Conservation (phyloP, 2,113 vertebrate genomes). For the Peromyscus californicus region DNA sequence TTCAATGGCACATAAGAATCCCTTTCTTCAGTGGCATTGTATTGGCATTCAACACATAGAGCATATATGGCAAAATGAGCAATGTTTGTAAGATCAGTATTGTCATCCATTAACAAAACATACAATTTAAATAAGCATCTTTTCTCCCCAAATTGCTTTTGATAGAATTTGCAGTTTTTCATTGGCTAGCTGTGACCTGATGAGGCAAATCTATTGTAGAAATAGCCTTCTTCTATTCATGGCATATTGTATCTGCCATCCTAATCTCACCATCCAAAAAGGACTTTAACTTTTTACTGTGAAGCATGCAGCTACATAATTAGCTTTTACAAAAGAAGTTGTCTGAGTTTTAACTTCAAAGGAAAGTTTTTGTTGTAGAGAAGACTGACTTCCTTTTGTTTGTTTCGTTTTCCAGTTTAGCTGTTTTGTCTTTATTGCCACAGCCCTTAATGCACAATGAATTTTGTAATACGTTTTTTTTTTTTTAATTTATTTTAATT, state of each 20-base stretch:
- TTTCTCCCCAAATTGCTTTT: neutral
- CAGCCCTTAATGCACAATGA: neutral
- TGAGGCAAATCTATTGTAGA: neutral
- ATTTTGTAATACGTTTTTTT: neutral
- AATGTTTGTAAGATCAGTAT: neutral
- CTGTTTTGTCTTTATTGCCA: neutral
- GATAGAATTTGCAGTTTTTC: neutral
- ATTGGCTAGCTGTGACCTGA: neutral
- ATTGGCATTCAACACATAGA: neutral
- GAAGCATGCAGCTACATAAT: neutral
- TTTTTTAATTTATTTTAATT: too few species aligned
- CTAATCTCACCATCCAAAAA: neutral
- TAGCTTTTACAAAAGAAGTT: neutral
- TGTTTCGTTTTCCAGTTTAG: neutral
- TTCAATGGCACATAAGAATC: neutral
- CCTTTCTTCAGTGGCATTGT: neutral
- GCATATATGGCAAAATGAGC: neutral
- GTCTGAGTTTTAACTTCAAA: neutral
- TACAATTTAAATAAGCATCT: neutral
- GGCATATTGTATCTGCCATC: neutral
- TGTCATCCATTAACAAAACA: neutral
- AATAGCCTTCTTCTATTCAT: neutral
- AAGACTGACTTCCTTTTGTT: neutral
- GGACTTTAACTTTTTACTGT: neutral
- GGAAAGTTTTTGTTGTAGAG: neutral